A percentile compares a stretch with the other conserved stretches of the same genome.
Conservation (phyloP, 2,113 vertebrate genomes). For the Struthio camelus region DNA sequence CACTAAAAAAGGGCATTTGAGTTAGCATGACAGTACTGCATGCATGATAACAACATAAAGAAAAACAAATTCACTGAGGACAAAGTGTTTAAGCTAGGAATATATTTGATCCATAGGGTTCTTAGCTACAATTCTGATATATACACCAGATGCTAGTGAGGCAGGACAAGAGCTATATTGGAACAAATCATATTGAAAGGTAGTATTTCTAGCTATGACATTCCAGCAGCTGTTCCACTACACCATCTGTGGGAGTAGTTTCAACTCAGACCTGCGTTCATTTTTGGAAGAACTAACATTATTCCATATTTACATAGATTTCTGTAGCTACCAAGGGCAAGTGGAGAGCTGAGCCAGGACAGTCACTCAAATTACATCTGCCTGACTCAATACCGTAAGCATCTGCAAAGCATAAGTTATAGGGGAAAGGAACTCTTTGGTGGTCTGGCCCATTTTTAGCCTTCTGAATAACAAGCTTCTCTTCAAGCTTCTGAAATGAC, state of each 20-base stretch:
- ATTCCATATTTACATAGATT: slow-evolving; percentile 2
- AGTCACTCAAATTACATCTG: background rate
- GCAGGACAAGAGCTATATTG: background rate
- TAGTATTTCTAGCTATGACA: background rate
- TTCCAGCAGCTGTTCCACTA: background rate
- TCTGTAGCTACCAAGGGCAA: slow-evolving; percentile 17
- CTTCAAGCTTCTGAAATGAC: background rate
- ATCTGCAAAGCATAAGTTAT: background rate
- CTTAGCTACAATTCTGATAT: background rate
- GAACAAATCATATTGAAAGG: background rate
- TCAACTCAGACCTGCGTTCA: background rate
- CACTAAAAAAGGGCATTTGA: background rate
- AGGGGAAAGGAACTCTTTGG: background rate
- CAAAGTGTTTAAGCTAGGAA: background rate
- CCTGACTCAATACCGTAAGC: background rate
- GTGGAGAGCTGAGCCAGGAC: background rate
- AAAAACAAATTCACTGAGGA: background rate
- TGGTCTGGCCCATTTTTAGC: slow-evolving; percentile 3
- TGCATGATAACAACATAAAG: background rate
- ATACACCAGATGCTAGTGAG: background rate
- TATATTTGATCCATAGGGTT: background rate
- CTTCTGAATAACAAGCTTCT: background rate
- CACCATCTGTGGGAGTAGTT: background rate
- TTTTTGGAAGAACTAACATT: slow-evolving; percentile 1
- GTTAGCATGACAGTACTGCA: background rate